Evolutionary conservation across 2,797 vertebrate genomes (phyloP), one percentile per base, ranked within the genome.

Genomic region (Tenualosa ilisha): DNA sequence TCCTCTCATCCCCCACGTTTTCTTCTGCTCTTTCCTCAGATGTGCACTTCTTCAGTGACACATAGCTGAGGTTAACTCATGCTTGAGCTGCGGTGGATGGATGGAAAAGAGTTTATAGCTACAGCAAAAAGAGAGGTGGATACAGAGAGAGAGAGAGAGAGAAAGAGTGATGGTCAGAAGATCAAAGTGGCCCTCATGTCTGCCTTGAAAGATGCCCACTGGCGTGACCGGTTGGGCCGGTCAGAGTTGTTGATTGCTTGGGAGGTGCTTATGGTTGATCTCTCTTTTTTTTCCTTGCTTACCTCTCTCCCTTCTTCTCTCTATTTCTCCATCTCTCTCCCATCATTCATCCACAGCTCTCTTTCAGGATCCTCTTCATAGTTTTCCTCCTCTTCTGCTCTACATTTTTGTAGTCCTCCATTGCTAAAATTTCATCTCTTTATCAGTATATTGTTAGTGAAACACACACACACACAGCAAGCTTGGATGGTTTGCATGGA

Each of bases 261-360:
- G 68, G 15, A 75, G 31, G 68, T 40, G 15, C 37, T 75, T 37
- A 37, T 31, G 11, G 26, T 12, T 13, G 31, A 72, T 72, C 65
- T 6, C 26, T 68, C 31, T 40, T 24, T 72, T 40, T 43, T 20
- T 75, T 65, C 1, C 65, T 68, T 31, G 5, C 68, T 72, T 13
- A 72, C 26, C 68, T 75, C 37, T 43, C 15, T 43, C 81, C 20
- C 81, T 24, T 49, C 53, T 20, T 84, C 24, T 53, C 5, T 72
- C 59, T 68, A 26, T 65, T 72, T 50, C 65, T n/a, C 26, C 83
- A 43, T 84, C 46, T 72, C 43, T 20, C 63, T 84, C 43, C 15
- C 59, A 6, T n/a, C 12, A 22, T 49, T 49, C 7, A 49, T 49
- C 46, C 46, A 49, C 7, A 8, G 46, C 46, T 49, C 7, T 49